These are phyloP conservation scores for Eidolon helvum DNA, from an alignment of 2,113 vertebrate genomes.

Conservation along the genomic window DNA sequence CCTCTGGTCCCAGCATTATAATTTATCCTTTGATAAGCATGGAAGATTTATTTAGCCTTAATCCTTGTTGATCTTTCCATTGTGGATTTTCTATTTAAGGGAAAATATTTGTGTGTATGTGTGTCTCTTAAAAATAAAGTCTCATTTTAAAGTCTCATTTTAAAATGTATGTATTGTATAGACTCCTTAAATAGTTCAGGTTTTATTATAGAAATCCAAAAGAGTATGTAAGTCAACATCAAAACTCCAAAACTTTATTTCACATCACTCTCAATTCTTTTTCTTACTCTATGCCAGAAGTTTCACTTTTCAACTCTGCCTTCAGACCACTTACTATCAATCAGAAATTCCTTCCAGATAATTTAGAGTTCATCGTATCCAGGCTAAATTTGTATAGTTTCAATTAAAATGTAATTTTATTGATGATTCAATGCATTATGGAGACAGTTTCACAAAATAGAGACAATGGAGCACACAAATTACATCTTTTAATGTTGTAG, in stretches of 20 bases:
- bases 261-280: neutral
- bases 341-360: neutral
- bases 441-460: neutral
- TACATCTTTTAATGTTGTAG: neutral
- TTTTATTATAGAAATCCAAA: neutral
- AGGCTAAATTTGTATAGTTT: neutral
- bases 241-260: neutral
- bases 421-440: neutral
- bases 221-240: neutral
- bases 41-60: neutral
- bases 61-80: neutral
- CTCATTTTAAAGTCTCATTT: neutral
- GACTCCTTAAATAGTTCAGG: neutral
- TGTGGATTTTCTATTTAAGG: neutral
- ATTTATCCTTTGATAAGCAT: neutral
- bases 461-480: neutral
- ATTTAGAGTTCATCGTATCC: neutral
- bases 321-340: neutral
- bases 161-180: neutral
- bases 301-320: neutral
- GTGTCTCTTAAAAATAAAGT: constrained; percentile 15
- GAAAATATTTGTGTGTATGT: neutral
- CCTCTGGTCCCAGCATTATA: neutral
- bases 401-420: neutral
- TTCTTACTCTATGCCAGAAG: neutral